A percentile compares a stretch with the other conserved stretches of the same genome.
These are phyloP conservation scores for Beaufortia kweichowensis DNA, from an alignment of 2,113 vertebrate genomes.

Conservation along the genomic window DNA sequence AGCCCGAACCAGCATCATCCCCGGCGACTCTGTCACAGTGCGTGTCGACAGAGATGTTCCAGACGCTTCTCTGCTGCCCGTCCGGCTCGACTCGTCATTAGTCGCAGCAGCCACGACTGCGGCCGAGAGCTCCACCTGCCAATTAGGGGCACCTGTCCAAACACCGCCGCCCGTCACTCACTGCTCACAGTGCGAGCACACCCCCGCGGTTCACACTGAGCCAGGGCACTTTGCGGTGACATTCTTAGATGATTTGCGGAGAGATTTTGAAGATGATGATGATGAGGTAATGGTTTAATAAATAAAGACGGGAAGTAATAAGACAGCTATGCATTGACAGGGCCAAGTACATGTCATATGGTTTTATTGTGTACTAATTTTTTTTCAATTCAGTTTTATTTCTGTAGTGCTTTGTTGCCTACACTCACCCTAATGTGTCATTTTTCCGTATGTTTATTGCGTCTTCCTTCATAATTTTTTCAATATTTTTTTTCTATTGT, in stretches of 20 bases:
- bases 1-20: slow-evolving; percentile 42
- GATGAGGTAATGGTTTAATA: background rate
- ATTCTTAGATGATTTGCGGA: slow-evolving; percentile 1
- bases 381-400: too few relatives aligned
- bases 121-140: slow-evolving; percentile 44
- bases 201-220: slow-evolving; percentile 17
- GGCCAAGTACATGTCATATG: background rate
- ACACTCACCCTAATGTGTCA: too few relatives aligned
- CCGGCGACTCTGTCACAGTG: slow-evolving; percentile 24
- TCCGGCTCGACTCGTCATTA: slow-evolving; percentile 34
- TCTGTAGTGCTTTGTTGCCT: too few relatives aligned
- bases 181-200: background rate
- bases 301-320: background rate
- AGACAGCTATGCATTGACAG: background rate
- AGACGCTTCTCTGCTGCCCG: slow-evolving; percentile 39
- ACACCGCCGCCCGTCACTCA: slow-evolving; percentile 12
- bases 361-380: too few relatives aligned
- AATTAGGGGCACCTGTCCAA: slow-evolving; percentile 47
- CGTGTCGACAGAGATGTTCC: slow-evolving; percentile 32
- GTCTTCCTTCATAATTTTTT: too few relatives aligned
- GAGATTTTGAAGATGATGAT: slow-evolving; percentile 1
- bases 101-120: slow-evolving; percentile 50
- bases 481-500: too few relatives aligned
- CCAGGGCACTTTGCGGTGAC: slow-evolving; percentile 7
- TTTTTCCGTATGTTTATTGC: too few relatives aligned